Evolutionary conservation across 2,888 invertebrate genomes (phyloP).

Genomic region (Stenichneumon culpator): DNA sequence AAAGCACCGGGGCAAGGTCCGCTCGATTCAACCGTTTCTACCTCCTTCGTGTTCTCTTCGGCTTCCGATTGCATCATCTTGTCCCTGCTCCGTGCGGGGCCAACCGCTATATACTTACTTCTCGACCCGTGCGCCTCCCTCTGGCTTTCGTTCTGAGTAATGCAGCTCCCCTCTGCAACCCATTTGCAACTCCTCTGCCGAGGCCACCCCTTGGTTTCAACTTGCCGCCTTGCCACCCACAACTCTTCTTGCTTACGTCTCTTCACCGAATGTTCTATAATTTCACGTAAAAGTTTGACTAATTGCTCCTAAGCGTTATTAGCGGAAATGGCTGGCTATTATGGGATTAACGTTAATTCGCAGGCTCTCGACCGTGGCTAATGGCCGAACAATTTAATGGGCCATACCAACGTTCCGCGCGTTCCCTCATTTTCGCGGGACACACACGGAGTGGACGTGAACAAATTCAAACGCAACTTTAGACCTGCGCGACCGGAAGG

Average conservation of each 20-base stretch:
- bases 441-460: not conserved
- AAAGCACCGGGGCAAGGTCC: constrained; percentile 34
- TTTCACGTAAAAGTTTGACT: constrained; percentile 80
- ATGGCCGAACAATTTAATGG: constrained; percentile 60
- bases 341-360: constrained; percentile 80
- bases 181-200: constrained; percentile 45
- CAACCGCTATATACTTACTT: constrained; percentile 45
- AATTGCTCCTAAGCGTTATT: constrained; percentile 80
- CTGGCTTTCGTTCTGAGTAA: constrained; percentile 46
- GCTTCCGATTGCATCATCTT: constrained; percentile 66
- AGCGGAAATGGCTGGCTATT: constrained; percentile 81
- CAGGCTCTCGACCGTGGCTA: constrained; percentile 67
- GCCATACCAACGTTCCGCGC: constrained; percentile 12
- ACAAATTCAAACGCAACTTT: constrained; percentile 18
- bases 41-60: constrained; percentile 56
- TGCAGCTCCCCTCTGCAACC: constrained; percentile 44
- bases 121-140: constrained; percentile 35
- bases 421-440: constrained; percentile 20
- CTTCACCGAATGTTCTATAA: constrained; percentile 58
- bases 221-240: constrained; percentile 47
- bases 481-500: not conserved
- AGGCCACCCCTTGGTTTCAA: constrained; percentile 31
- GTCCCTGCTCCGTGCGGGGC: constrained; percentile 60
- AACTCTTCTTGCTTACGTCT: constrained; percentile 30
- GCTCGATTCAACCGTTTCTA: constrained; percentile 51